Base-by-base conservation (phyloP, 1,140 invertebrate genomes). In the Zaprionus davidi region DNA sequence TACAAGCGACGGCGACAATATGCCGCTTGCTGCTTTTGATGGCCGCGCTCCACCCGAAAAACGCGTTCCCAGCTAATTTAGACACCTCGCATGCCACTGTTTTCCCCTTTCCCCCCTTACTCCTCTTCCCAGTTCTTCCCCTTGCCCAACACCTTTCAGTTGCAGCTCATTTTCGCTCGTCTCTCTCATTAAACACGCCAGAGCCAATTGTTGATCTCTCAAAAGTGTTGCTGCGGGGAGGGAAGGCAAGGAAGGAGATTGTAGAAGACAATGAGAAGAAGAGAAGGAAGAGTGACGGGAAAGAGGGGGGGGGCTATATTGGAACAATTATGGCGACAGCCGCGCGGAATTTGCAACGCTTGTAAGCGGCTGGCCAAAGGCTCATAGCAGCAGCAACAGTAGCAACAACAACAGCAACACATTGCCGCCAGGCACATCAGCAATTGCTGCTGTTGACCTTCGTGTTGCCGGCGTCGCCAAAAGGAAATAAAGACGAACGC, bases 51-150 rank as follows among this genome's bases (percentile, higher is more conserved):
- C 81, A 79, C 60, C 85, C 85, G 81, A 88, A 90, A 90, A 84
- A 77, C 78, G 66, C 81, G 85, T 90, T 90, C 86, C 79, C 85
- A 90, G 81, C 81, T 88, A 91, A 91, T 91, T 91, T 91, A 91
- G 88, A 91, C 88, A 91, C 88, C 88, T 91, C 84, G 77, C 79
- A 91, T 91, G 79, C 88, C 84, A 59, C 64, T 82, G 57, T 76
- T 67, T 67, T 44, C 56, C 2, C 20, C 9, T 6, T 55, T 20
- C 24, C n/a, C 53, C 28, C 5, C 12, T 3, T 28, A 1, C 15
- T 13, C 17, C 9, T n/a, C 63, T 17, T 15, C 20, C 36, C 55
- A 11, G 6, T 49, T 22, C 62, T 57, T 22, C 13, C 5, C 28
- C 28, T 31, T 11, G 49, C 24, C 31, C 20, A 20, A n/a, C 59